Percentiles rank a stretch among this genome's conserved stretches.
Evolutionary conservation across 37 sponge, comb jelly and placozoan genomes (phyloP).

Genomic region (Beroe ovata): DNA sequence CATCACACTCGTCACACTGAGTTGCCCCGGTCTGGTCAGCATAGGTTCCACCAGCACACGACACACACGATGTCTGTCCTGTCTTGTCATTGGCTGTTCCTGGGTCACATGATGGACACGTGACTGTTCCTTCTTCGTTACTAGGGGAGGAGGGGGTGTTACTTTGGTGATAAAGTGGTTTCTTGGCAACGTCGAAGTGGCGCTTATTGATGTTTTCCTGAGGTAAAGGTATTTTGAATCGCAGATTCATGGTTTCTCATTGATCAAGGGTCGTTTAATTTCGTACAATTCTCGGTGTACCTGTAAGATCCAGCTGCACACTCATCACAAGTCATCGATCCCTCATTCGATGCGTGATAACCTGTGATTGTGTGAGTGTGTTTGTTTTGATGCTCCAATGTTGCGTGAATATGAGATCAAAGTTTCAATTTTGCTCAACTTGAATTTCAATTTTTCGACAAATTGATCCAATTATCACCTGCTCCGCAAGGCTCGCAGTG

Average conservation of each 20-base stretch:
- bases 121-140: background rate
- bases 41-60: background rate
- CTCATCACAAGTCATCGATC: background rate
- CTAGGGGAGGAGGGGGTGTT: background rate
- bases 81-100: conserved; percentile 1
- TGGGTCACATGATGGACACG: background rate
- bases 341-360: background rate
- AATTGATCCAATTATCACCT: conserved; percentile 12
- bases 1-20: conserved; percentile 13
- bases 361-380: too few relatives aligned
- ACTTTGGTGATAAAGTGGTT: background rate
- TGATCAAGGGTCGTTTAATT: background rate
- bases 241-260: background rate
- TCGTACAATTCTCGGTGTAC: background rate
- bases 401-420: too few relatives aligned
- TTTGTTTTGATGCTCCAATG: too few relatives aligned
- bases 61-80: conserved; percentile 9
- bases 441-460: too few relatives aligned
- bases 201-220: too few relatives aligned
- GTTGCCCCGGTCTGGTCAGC: background rate
- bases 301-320: conserved; percentile 7
- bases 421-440: too few relatives aligned
- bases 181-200: too few relatives aligned
- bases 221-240: too few relatives aligned
- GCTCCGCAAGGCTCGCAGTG: background rate